Conservation (phyloP, 2,888 invertebrate species). For the Danaus chrysippus region DNA sequence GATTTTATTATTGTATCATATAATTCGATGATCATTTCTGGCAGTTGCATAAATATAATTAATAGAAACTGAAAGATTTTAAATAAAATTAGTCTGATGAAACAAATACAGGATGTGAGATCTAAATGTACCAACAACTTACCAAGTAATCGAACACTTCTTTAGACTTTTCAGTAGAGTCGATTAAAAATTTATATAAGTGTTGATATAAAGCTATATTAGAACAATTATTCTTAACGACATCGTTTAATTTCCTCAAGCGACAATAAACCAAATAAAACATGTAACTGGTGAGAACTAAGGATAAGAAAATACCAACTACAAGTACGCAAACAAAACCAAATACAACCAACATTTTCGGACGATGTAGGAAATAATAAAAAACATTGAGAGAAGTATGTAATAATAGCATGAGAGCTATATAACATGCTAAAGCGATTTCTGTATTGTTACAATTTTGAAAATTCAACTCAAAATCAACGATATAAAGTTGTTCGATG, state of each 20-base stretch:
- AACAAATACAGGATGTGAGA: not conserved
- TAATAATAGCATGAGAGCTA: too few species aligned
- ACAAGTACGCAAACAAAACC: not conserved
- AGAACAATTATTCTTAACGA: not conserved
- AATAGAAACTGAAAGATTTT: not conserved
- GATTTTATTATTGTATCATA: too few species aligned
- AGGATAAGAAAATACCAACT: slow-evolving; percentile 7
- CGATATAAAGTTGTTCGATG: too few species aligned
- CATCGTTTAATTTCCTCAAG: not conserved
- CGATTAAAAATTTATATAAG: slow-evolving; percentile 5
- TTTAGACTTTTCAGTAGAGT: slow-evolving; percentile 7
- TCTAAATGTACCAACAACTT: slow-evolving; percentile 6
- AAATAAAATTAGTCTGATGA: too few species aligned
- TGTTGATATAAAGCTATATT: not conserved
- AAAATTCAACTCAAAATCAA: too few species aligned
- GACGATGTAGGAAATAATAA: too few species aligned
- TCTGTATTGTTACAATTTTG: too few species aligned
- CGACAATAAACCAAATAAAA: slow-evolving; percentile 10
- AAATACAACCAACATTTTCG: not conserved
- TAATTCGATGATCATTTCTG: slow-evolving; percentile 11
- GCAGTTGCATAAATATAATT: too few species aligned
- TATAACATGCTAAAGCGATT: too few species aligned
- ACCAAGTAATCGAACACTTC: slow-evolving; percentile 6
- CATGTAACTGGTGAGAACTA: slow-evolving; percentile 1
- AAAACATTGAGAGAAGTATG: too few species aligned